Evolutionary conservation across 2,888 invertebrate genomes (phyloP).

Genomic region (Gerris lacustris): DNA sequence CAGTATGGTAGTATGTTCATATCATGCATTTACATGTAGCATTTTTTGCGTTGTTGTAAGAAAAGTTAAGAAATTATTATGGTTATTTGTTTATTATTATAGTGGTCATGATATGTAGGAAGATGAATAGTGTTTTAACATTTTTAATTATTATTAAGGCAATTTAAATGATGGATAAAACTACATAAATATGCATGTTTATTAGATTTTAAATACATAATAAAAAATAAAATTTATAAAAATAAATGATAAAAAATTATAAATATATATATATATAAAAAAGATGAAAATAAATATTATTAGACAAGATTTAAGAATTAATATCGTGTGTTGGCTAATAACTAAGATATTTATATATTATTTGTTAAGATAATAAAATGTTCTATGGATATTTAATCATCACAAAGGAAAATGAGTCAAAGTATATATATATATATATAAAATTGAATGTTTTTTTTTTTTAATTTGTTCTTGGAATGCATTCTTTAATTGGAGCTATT

Average conservation of each 20-base stretch:
- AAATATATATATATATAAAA: too few relatives aligned
- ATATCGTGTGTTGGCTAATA: too few relatives aligned
- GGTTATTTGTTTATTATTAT: too few relatives aligned
- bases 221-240: neutral
- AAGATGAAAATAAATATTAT: too few relatives aligned
- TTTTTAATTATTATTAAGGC: neutral
- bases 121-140: neutral
- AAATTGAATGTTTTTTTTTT: neutral
- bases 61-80: too few relatives aligned
- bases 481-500: too few relatives aligned
- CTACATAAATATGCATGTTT: neutral
- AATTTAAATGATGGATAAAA: neutral
- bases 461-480: neutral
- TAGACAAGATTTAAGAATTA: too few relatives aligned
- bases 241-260: too few relatives aligned
- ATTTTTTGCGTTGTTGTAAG: neutral
- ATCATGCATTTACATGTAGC: neutral
- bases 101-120: neutral
- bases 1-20: neutral
- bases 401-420: constrained; percentile 1
- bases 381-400: neutral
- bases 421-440: neutral
- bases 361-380: neutral
- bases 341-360: too few relatives aligned
- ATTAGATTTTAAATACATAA: neutral